Percentiles rank a stretch among this genome's conserved stretches.
Evolutionary conservation across 2,113 vertebrate species (phyloP).

Genomic region (Aramus guarauna): DNA sequence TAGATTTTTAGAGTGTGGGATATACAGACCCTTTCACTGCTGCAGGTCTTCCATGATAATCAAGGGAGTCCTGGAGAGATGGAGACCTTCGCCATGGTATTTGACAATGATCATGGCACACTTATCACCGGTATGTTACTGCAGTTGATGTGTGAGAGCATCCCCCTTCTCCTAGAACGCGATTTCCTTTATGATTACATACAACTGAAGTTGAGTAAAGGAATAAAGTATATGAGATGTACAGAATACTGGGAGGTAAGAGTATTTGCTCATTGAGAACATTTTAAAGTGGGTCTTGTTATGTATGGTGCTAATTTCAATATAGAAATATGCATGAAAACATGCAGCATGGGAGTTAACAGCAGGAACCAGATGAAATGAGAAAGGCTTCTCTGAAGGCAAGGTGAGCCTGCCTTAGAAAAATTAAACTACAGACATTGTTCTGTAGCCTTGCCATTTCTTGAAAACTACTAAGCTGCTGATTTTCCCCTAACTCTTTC

Average conservation of each 20-base stretch:
- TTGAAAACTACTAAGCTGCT: neutral
- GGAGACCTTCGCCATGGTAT: conserved; percentile 67
- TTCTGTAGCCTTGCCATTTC: neutral
- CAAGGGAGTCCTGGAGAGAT: conserved; percentile 61
- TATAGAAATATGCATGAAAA: neutral
- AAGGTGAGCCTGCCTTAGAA: neutral
- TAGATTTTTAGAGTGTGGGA: conserved; percentile 76
- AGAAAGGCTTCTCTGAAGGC: neutral
- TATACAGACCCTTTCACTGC: conserved; percentile 67
- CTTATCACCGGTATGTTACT: conserved; percentile 63
- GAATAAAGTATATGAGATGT: neutral
- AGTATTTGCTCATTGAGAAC: neutral
- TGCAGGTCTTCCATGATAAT: conserved; percentile 72
- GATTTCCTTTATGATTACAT: neutral
- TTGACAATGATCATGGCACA: conserved; percentile 47
- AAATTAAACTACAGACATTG: neutral
- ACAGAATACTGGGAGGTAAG: neutral
- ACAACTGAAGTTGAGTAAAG: neutral
- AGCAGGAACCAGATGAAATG: neutral
- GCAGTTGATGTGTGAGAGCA: neutral
- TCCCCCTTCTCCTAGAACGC: neutral
- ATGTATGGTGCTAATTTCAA: neutral
- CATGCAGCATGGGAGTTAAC: neutral
- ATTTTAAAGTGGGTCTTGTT: neutral
- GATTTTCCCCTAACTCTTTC: neutral